Base-by-base conservation (phyloP, 2,797 vertebrate genomes). In the Percopsis omiscomaycus region DNA sequence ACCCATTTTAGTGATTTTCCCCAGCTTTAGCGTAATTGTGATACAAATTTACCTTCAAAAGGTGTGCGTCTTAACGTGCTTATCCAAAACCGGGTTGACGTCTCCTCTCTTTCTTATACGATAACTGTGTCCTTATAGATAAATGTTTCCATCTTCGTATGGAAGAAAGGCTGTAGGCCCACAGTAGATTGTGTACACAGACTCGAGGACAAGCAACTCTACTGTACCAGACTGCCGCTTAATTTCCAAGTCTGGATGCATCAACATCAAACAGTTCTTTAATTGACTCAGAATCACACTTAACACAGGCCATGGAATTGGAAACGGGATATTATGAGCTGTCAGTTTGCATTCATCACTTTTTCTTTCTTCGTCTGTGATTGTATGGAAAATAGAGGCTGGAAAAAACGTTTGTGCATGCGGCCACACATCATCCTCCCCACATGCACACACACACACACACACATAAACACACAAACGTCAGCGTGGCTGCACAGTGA, bases 231-330 rank as follows among this genome's bases (percentile, higher is more conserved):
- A 62, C 78, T 70, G 67, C 3, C 29, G 66, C 78, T 75, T 84
- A 73, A 84, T 89, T 86, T 77, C 68, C 64, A 78, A 87, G 86
- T 90, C 89, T 82, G 71, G 79, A 82, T 74, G 66, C 75, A 87
- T 90, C 87, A 91, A 81, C 83, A 85, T 91, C 88, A 91, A 88
- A 77, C 84, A 75, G 79, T 82, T 87, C 71, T 81, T 88, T 92
- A 92, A 91, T 89, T 91, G 85, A 77, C 86, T 88, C 83, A 75
- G 81, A 91, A 86, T 88, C 80, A 78, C 79, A 85, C 73, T 87
- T 85, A 91, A 87, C 75, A 70, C 59, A 72, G 80, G 75, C 79
- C 79, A 76, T 65, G 83, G 79, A 77, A 87, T 80, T 83, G 84
- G 81, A 86, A 89, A 75, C 66, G 49, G 77, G 85, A 87, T 87